These are phyloP conservation scores for Ceuthmochares aereus DNA, from an alignment of 2,113 vertebrate genomes.

Conservation along the genomic window DNA sequence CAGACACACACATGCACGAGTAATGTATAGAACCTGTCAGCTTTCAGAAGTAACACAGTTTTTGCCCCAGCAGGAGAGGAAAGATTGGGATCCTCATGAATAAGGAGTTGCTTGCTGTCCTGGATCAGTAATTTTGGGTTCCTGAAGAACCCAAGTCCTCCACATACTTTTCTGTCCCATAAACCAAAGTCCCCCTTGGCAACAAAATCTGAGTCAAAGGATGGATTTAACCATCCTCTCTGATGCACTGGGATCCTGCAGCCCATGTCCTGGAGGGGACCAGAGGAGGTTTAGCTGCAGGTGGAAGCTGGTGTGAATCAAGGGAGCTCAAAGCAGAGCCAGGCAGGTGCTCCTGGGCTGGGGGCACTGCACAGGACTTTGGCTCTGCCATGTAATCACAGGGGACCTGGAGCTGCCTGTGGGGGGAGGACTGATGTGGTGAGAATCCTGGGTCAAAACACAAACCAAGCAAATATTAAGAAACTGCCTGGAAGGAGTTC, in stretches of 20 bases:
- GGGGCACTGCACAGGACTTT: background rate
- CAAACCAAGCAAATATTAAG: background rate
- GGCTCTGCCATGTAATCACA: background rate
- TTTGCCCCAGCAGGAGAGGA: background rate
- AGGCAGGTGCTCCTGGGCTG: background rate
- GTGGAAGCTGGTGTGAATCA: background rate
- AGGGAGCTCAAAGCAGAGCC: background rate
- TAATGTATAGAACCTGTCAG: background rate
- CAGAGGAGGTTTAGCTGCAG: background rate
- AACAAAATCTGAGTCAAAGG: background rate
- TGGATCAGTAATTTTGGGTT: background rate
- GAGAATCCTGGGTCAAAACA: background rate
- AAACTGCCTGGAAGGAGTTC: background rate
- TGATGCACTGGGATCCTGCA: background rate
- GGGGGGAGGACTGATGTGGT: background rate
- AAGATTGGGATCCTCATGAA: background rate
- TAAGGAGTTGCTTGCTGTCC: background rate
- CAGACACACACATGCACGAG: background rate
- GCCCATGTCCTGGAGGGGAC: too few relatives aligned
- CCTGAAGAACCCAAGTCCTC: background rate
- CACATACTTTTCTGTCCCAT: background rate
- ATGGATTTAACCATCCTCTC: background rate
- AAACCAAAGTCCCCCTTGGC: accelerated
- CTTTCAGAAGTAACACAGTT: background rate
- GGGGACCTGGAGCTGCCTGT: background rate